These are phyloP conservation scores for Brachyistius frenatus DNA, from an alignment of 2,113 vertebrate genomes.

Conservation along the genomic window DNA sequence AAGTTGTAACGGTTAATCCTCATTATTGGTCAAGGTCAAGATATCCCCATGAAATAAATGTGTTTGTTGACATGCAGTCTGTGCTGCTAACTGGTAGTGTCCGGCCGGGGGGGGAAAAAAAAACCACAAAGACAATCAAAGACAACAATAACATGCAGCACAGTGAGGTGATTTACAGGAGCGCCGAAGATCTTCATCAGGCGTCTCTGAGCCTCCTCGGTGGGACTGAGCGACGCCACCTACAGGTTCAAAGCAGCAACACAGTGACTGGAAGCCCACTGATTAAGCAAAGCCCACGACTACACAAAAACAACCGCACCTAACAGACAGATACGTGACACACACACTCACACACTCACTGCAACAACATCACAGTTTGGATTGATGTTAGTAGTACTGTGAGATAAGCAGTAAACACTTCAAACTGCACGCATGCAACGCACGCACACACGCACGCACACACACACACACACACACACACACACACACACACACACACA, in stretches of 20 bases:
- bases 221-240: slow-evolving; percentile 86
- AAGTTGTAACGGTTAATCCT: too few relatives aligned
- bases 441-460: background rate
- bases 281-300: slow-evolving; percentile 7
- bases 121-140: too few relatives aligned
- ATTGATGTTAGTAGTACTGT: slow-evolving; percentile 36
- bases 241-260: slow-evolving; percentile 88
- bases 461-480: too few relatives aligned
- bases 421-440: slow-evolving; percentile 18
- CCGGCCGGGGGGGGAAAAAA: too few relatives aligned
- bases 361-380: slow-evolving; percentile 14
- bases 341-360: too few relatives aligned
- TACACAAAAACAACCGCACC: background rate
- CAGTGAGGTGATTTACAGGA: slow-evolving; percentile 85
- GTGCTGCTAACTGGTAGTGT: too few relatives aligned
- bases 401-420: slow-evolving; percentile 19
- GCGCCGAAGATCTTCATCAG: slow-evolving; percentile 94
- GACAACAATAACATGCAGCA: background rate
- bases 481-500: background rate
- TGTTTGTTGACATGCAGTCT: too few relatives aligned
- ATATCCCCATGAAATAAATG: too few relatives aligned
- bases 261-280: slow-evolving; percentile 60
- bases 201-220: slow-evolving; percentile 90
- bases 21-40: too few relatives aligned
- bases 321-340: background rate